phyloP scores from a whole-genome alignment of 2,113 vertebrate genomes.

The Isichthys henryi region DNA sequence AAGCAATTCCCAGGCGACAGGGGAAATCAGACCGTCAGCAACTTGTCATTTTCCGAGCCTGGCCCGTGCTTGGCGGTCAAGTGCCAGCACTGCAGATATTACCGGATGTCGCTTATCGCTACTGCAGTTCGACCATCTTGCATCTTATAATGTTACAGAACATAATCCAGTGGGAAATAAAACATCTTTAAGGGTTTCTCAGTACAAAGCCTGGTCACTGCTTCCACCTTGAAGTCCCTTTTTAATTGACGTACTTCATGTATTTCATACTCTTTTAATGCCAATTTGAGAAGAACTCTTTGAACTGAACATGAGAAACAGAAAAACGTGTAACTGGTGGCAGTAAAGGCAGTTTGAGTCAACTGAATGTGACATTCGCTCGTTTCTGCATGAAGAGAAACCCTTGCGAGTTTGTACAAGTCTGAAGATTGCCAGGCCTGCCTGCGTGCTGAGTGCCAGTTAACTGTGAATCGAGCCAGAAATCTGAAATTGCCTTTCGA shows the following conservation, averaged over 20 bases:
- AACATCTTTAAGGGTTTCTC: background rate
- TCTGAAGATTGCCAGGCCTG: background rate
- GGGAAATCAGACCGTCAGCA: constrained; percentile 50
- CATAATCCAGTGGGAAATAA: background rate
- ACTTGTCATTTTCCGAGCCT: constrained; percentile 44
- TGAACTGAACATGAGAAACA: background rate
- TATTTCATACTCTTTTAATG: background rate
- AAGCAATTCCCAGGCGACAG: constrained; percentile 51
- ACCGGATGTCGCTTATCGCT: constrained; percentile 51
- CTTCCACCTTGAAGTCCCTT: background rate
- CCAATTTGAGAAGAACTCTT: background rate
- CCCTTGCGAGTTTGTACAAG: background rate
- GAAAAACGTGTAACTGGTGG: background rate
- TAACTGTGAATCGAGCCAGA: background rate
- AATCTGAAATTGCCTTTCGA: background rate
- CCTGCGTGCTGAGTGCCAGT: background rate
- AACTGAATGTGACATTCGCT: background rate
- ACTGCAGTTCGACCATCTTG: constrained; percentile 36
- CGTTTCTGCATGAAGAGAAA: background rate
- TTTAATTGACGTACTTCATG: background rate
- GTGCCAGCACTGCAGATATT: constrained; percentile 52
- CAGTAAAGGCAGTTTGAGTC: background rate
- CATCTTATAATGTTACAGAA: background rate
- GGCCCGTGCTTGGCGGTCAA: constrained; percentile 54
- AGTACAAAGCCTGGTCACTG: background rate